Conservation (phyloP, 2,888 invertebrate species). For the Drosophila hawaiiensis region DNA sequence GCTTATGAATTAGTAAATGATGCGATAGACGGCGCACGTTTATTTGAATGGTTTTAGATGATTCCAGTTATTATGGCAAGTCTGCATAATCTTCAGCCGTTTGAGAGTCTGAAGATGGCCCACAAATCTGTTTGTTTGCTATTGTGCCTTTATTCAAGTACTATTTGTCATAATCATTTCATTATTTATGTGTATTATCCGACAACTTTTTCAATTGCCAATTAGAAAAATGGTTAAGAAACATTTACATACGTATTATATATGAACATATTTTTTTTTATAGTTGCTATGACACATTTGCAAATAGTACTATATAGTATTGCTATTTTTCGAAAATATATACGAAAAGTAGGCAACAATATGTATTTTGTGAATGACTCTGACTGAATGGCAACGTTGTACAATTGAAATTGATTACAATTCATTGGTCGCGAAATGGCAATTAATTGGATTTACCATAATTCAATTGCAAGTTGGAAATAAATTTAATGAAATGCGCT, state of each 20-base stretch:
- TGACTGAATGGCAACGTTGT: constrained; percentile 9
- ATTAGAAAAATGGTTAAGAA: neutral
- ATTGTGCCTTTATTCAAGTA: constrained; percentile 10
- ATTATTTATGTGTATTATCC: neutral
- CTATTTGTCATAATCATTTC: constrained; percentile 2
- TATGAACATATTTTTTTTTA: no score
- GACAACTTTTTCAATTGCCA: constrained; percentile 4
- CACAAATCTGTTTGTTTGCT: constrained; percentile 12
- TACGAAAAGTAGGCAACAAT: constrained; percentile 1
- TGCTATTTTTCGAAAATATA: neutral
- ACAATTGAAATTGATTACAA: constrained; percentile 66
- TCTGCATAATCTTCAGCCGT: constrained; percentile 23
- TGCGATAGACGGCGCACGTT: constrained; percentile 46
- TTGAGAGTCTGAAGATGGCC: constrained; percentile 9
- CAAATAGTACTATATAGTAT: neutral
- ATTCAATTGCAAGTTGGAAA: constrained; percentile 64
- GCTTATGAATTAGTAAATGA: constrained; percentile 67
- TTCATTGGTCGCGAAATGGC: constrained; percentile 61
- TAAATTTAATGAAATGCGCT: constrained; percentile 61
- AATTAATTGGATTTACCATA: constrained; percentile 65
- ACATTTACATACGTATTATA: neutral
- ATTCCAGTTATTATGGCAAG: constrained; percentile 41
- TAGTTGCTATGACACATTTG: neutral
- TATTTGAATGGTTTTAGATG: constrained; percentile 53
- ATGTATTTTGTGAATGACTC: neutral